Base-by-base conservation (phyloP, 2,797 vertebrate species). In the Chanos chanos region DNA sequence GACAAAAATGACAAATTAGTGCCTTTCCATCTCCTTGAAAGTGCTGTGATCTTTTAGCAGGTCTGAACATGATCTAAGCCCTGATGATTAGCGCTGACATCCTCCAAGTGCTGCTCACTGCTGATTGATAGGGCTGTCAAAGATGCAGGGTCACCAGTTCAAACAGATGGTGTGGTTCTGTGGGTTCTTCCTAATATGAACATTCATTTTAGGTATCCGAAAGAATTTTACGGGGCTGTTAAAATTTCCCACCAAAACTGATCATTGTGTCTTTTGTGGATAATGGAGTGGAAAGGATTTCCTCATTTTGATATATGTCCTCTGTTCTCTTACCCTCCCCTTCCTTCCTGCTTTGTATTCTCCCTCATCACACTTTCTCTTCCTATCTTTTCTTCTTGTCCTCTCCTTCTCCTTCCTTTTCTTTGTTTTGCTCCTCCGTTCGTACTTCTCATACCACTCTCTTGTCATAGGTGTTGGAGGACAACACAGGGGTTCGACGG, bases 401-500 rank as follows among this genome's bases (percentile, higher is more conserved):
- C 12, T 22, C 52, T 16, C 19, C n/a, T 34, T 16, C 61, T 50
- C 16, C 30, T 15, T 18, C 5, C 13, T 18, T 22, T 34, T 2
- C 6, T 6, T 6, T 5, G 4, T n/a, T 25, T 13, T 41, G 50
- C 36, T 41, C n/a, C 36, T 13, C 7, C 36, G 9, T 36, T 18
- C 5, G 51, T 33, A 30, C 1, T 12, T 6, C 18, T 12, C 10
- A 9, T 10, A 16, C 27, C 13, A 7, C 19, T 9, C 48, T 49
- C 4, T 40, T 18, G 36, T 9, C 33, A 1, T 63, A 98, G 95
- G 95, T 98, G 79, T 87, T 98, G 75, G 96, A 98, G 83, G 96
- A 98, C 70, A 97, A 85, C 85, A 96, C 94, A 1, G 96, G 96
- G 13, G 95, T 98, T 40, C 92, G 96, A 19, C 86, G 96, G 70